phyloP scores from a whole-genome alignment of 2,797 vertebrate genomes.

The Arremon brunneinucha region DNA sequence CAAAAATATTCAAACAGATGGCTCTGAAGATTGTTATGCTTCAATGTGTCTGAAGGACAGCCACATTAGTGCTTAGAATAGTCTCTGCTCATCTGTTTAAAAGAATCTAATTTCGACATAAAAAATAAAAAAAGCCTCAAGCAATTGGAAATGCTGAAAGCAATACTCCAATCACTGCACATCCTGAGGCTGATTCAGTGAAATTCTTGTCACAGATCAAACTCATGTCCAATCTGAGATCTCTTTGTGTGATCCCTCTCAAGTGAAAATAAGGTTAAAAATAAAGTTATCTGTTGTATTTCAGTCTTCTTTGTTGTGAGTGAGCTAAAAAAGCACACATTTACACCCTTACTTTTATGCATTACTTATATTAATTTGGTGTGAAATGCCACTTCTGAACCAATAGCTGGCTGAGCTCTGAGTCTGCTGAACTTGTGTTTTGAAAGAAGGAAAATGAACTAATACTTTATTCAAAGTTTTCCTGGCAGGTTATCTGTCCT shows the following conservation, averaged over 20 bases:
- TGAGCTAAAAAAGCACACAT: background rate
- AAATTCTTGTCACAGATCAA: background rate
- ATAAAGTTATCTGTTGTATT: background rate
- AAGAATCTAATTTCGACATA: background rate
- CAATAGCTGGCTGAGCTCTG: background rate
- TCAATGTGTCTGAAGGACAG: background rate
- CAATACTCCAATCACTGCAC: background rate
- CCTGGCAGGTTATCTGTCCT: slow-evolving; percentile 1
- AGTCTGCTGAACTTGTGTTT: background rate
- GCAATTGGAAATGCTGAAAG: background rate
- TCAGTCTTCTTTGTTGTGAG: background rate
- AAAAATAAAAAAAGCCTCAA: background rate
- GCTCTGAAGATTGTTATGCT: background rate
- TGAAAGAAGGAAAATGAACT: background rate
- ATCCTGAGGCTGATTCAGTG: background rate
- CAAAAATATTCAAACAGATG: background rate
- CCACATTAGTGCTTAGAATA: background rate
- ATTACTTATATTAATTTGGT: background rate
- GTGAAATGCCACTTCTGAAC: background rate
- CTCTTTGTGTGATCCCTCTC: background rate
- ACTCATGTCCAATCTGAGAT: background rate
- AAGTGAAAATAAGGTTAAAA: background rate
- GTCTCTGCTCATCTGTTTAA: background rate
- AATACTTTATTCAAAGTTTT: slow-evolving; percentile 33
- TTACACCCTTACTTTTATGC: background rate